Evolutionary conservation across 2,113 vertebrate genomes (phyloP).

Genomic region (Myocastor coypus): DNA sequence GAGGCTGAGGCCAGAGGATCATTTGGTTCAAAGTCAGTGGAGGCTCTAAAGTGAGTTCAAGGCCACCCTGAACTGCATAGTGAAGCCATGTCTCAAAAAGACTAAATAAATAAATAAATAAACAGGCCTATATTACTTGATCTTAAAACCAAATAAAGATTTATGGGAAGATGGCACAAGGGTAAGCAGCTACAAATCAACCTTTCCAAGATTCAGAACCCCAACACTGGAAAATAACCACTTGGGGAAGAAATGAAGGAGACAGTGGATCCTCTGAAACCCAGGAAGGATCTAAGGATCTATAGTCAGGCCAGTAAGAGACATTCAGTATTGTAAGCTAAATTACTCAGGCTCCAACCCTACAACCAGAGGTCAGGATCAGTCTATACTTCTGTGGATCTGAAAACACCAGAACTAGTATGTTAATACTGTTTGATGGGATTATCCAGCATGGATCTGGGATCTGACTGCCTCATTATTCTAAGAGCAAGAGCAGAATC

Average conservation of each 20-base stretch:
- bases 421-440: too few relatives aligned
- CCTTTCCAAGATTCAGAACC: not conserved
- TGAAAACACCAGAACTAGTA: not conserved
- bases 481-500: not conserved
- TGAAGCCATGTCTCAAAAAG: not conserved
- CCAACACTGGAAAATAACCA: not conserved
- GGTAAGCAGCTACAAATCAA: not conserved
- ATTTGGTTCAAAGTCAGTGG: not conserved
- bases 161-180: not conserved
- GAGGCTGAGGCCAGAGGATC: not conserved
- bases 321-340: not conserved
- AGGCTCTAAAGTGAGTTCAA: not conserved
- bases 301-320: not conserved
- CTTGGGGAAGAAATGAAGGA: not conserved
- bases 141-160: not conserved
- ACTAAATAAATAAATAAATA: not conserved
- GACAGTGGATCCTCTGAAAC: not conserved
- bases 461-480: not conserved
- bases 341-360: not conserved
- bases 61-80: not conserved
- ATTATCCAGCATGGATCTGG: not conserved
- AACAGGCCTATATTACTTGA: not conserved
- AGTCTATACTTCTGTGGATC: not conserved
- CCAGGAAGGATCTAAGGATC: not conserved
- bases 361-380: not conserved